A percentile compares a stretch with the other conserved stretches of the same genome.
Conservation (phyloP, 2,113 vertebrate species). For the Poeciliopsis turrubarensis region DNA sequence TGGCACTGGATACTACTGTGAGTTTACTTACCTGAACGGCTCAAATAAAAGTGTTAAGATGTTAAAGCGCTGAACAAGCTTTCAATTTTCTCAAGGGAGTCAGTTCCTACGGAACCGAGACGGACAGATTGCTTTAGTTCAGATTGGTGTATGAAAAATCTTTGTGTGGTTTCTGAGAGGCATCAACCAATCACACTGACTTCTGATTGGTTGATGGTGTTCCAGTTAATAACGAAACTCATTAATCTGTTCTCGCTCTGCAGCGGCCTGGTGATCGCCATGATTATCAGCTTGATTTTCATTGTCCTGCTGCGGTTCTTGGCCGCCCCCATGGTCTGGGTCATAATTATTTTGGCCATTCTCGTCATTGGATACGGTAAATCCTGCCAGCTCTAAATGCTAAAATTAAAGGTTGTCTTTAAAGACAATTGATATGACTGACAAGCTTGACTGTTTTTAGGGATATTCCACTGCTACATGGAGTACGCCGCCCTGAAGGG, state of each 20-base stretch:
- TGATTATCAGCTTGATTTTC: constrained; percentile 90
- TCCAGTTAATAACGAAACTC: background rate
- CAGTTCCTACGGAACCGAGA: background rate
- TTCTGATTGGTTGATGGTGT: background rate
- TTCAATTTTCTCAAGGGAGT: background rate
- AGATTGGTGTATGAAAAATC: background rate
- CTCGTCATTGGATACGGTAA: constrained; percentile 91
- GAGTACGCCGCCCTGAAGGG: constrained; percentile 84
- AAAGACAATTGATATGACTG: background rate
- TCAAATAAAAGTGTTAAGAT: background rate
- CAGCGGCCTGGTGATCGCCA: constrained; percentile 91
- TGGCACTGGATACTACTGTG: constrained; percentile 98
- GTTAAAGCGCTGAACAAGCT: no score
- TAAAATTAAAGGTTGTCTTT: background rate
- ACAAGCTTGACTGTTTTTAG: constrained; percentile 65
- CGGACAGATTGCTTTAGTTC: background rate
- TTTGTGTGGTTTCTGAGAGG: background rate
- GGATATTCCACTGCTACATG: constrained; percentile 93
- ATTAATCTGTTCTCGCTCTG: constrained; percentile 8
- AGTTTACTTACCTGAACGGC: constrained; percentile 42
- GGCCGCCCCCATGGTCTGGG: constrained; percentile 93
- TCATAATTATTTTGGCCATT: constrained; percentile 92
- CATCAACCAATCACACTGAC: background rate
- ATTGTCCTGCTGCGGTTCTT: constrained; percentile 89
- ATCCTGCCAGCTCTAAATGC: constrained; percentile 13